Percentiles rank a stretch among this genome's conserved stretches.
Evolutionary conservation across 2,888 invertebrate species (phyloP).

Genomic region (Troilus luridus): DNA sequence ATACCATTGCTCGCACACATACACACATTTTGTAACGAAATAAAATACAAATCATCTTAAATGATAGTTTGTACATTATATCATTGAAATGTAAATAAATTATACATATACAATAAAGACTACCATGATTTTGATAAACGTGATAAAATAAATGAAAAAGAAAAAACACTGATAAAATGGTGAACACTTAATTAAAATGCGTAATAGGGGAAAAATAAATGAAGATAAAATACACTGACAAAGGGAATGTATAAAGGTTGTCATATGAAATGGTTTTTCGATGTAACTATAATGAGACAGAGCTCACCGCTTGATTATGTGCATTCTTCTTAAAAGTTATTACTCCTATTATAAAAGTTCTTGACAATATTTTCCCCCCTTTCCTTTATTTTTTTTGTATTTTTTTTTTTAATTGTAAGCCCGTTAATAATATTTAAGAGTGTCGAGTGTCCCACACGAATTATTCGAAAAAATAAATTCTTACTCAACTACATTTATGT

Average conservation of each 20-base stretch:
- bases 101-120: slow-evolving; percentile 52
- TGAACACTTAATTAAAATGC: slow-evolving; percentile 56
- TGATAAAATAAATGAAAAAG: slow-evolving; percentile 45
- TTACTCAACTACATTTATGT: slow-evolving; percentile 57
- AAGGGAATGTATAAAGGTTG: slow-evolving; percentile 55
- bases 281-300: slow-evolving; percentile 49
- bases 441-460: slow-evolving; percentile 57
- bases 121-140: slow-evolving; percentile 54
- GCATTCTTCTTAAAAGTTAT: slow-evolving; percentile 56
- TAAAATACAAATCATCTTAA: slow-evolving; percentile 52
- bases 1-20: slow-evolving; percentile 22
- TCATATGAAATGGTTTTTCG: slow-evolving; percentile 49
- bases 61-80: slow-evolving; percentile 55
- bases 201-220: slow-evolving; percentile 55
- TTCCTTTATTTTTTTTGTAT: slow-evolving; percentile 5
- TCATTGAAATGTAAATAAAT: slow-evolving; percentile 50
- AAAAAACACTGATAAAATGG: slow-evolving; percentile 47
- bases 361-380: slow-evolving; percentile 50
- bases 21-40: slow-evolving; percentile 22
- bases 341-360: slow-evolving; percentile 36
- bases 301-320: slow-evolving; percentile 42
- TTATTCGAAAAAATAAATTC: slow-evolving; percentile 59
- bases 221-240: slow-evolving; percentile 12
- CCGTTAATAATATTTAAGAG: slow-evolving; percentile 52
- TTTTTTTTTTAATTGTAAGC: slow-evolving; percentile 49